Base-by-base conservation (phyloP, 2,797 vertebrate genomes). In the Lutjanus campechanus region DNA sequence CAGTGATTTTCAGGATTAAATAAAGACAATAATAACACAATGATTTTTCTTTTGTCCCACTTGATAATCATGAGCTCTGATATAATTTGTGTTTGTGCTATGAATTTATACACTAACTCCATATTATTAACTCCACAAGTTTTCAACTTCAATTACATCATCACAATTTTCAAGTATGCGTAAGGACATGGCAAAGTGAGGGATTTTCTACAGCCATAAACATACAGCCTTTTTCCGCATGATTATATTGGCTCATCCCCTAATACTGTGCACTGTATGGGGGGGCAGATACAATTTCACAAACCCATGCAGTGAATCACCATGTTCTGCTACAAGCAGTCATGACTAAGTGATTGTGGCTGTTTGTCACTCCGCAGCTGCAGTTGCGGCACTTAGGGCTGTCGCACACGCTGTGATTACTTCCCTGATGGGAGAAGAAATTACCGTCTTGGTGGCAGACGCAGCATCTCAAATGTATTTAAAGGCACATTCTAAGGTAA, bases 331-430 rank as follows among this genome's bases (percentile, higher is more conserved):
- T 76, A 74, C 22, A 4, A 19, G 67, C 79, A 44, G 64, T 75
- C 78, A 72, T 85, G 78, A 89, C 84, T 80, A 81, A 86, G 87
- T 76, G 89, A 68, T 76, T 77, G 76, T 77, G 80, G 83, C 74
- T 67, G 79, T 81, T 73, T 84, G 88, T 83, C 86, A 88, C 85
- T 83, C 88, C 68, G 73, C 93, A 95, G 94, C 94, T 95, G 95
- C 92, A 85, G 85, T 76, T 56, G 77, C 73, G 65, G 73, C 83
- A 88, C 89, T 88, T 82, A 62, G 8, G 67, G 88, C 91, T 86
- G 91, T 90, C 86, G 68, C 74, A 65, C 82, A 91, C 19, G 66
- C 91, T 92, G 91, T 93, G 88, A 95, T 95, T 95, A 95, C 88
- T 77, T 83, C 88, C 83, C 85, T 89, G 88, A 93, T 88, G 93